Conservation (phyloP, 2,888 invertebrate species). For the Rhogogaster chlorosoma region DNA sequence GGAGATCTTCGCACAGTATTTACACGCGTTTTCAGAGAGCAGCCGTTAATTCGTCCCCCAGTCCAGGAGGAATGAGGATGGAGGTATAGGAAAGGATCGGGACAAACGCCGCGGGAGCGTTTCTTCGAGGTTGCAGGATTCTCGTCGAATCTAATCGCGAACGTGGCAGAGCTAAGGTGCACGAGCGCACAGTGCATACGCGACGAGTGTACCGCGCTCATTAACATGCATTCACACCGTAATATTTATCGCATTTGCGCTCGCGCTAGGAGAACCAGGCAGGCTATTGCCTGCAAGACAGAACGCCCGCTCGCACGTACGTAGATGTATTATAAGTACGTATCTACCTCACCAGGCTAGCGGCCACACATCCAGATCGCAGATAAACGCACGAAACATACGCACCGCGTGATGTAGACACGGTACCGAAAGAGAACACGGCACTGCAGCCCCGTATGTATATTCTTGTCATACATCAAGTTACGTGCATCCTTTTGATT, state of each 20-base stretch:
- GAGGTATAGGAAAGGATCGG: slow-evolving; percentile 9
- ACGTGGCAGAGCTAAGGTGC: slow-evolving; percentile 58
- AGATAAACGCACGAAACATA: slow-evolving; percentile 65
- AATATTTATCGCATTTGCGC: slow-evolving; percentile 69
- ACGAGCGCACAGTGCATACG: slow-evolving; percentile 37
- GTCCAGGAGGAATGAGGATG: slow-evolving; percentile 26
- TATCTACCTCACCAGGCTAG: slow-evolving; percentile 28
- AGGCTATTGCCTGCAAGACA: neutral
- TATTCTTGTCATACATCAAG: slow-evolving; percentile 51
- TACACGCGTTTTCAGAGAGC: slow-evolving; percentile 41
- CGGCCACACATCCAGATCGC: slow-evolving; percentile 70
- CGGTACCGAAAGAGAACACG: slow-evolving; percentile 48
- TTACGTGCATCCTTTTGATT: slow-evolving; percentile 47
- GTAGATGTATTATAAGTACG: slow-evolving; percentile 30
- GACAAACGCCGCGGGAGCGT: slow-evolving; percentile 46
- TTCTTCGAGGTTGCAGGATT: slow-evolving; percentile 19
- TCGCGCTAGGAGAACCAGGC: slow-evolving; percentile 9
- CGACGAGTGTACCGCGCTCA: slow-evolving; percentile 64
- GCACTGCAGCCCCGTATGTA: slow-evolving; percentile 20
- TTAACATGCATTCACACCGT: slow-evolving; percentile 75
- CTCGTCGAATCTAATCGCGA: slow-evolving; percentile 67
- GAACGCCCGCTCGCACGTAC: slow-evolving; percentile 25
- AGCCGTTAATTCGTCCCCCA: slow-evolving; percentile 45
- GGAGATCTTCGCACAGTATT: slow-evolving; percentile 27
- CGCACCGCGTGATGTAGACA: slow-evolving; percentile 53